These are phyloP conservation scores for Halcyon chelicuti DNA, from an alignment of 2,797 vertebrate species.

Conservation along the genomic window DNA sequence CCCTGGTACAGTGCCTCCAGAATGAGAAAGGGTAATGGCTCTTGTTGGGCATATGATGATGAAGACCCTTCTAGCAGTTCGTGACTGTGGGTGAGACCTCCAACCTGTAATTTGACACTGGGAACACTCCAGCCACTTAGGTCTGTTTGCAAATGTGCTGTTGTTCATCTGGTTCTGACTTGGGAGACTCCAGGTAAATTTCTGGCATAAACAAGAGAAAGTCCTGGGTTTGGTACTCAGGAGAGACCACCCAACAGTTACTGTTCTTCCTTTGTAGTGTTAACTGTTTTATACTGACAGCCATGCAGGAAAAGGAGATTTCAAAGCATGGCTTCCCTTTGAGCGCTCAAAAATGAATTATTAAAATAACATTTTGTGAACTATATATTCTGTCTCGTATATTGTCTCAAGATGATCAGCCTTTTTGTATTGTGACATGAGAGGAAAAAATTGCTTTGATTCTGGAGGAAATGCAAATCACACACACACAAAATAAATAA, in stretches of 20 bases:
- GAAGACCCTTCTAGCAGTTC: not conserved
- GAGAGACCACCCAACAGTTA: not conserved
- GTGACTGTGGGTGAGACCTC: fast-evolving
- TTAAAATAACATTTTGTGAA: slow-evolving; percentile 30
- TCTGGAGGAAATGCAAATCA: slow-evolving; percentile 5
- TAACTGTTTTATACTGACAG: not conserved
- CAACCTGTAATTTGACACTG: not conserved
- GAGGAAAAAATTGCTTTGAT: slow-evolving; percentile 40
- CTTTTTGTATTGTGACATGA: slow-evolving; percentile 24
- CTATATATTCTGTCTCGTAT: not conserved
- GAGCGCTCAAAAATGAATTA: not conserved
- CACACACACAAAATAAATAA: too few relatives aligned
- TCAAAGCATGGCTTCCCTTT: not conserved
- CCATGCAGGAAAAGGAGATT: not conserved
- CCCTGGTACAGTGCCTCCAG: not conserved
- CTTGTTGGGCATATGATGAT: fast-evolving
- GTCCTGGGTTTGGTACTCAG: not conserved
- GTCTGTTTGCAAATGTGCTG: not conserved
- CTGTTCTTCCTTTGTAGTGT: not conserved
- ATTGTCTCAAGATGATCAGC: not conserved
- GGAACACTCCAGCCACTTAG: not conserved
- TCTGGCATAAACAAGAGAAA: not conserved
- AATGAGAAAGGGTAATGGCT: not conserved
- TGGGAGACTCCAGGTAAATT: not conserved
- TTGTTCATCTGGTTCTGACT: not conserved